These are phyloP conservation scores for Gallinago nigripennis DNA, from an alignment of 2,797 vertebrate species.

Conservation along the genomic window DNA sequence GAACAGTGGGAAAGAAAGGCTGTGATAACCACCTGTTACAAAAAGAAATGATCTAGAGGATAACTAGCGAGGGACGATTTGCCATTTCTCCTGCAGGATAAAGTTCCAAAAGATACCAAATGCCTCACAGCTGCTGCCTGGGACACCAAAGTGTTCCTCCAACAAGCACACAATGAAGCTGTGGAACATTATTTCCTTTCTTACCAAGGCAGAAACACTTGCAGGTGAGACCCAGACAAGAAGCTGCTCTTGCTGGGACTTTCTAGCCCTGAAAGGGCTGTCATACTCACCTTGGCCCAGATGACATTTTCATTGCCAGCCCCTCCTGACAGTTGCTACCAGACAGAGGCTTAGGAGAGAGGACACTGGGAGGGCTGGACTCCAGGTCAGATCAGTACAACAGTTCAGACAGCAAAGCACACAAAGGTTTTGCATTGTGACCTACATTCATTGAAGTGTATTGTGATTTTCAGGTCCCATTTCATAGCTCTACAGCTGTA, in stretches of 20 bases:
- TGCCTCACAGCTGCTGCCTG: not conserved
- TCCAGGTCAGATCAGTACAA: not conserved
- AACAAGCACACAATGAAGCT: not conserved
- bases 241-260: not conserved
- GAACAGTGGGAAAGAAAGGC: not conserved
- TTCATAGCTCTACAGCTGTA: not conserved
- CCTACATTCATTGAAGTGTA: conserved; percentile 2
- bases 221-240: not conserved
- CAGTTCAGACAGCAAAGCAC: conserved; percentile 17
- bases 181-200: not conserved
- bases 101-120: not conserved
- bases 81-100: not conserved
- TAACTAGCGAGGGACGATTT: not conserved
- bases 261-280: not conserved
- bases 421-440: not conserved
- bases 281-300: not conserved
- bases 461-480: not conserved
- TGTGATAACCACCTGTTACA: not conserved
- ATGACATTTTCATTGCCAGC: not conserved
- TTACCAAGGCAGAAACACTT: not conserved
- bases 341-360: not conserved
- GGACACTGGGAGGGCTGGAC: not conserved
- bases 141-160: not conserved
- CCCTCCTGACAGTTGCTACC: not conserved
- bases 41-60: not conserved